Conservation (phyloP, 2,113 vertebrate species). For the Tinamus guttatus region DNA sequence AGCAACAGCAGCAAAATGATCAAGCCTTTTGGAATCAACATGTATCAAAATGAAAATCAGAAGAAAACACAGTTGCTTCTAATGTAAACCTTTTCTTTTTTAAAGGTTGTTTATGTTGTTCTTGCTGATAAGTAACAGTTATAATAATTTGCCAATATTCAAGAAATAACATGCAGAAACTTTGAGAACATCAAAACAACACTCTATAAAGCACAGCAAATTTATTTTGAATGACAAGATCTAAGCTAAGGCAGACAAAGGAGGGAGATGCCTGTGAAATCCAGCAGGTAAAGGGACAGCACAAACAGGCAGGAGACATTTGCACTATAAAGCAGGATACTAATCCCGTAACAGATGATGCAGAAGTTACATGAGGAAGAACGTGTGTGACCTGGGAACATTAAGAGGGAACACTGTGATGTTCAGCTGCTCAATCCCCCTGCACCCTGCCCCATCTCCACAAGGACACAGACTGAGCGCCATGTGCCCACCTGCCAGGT, state of each 20-base stretch:
- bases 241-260: background rate
- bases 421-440: background rate
- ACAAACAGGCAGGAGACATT: background rate
- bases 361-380: background rate
- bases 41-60: conserved; percentile 61
- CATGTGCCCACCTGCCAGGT: background rate
- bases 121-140: background rate
- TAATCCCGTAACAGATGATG: background rate
- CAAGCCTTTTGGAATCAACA: conserved; percentile 51
- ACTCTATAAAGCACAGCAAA: background rate
- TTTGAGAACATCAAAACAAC: conserved; percentile 4
- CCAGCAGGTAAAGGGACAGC: background rate
- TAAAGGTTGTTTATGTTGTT: background rate
- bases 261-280: background rate
- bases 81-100: conserved; percentile 46
- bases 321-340: background rate
- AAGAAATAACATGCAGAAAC: background rate
- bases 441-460: background rate
- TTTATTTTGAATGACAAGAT: background rate
- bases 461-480: background rate
- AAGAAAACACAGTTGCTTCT: conserved; percentile 53
- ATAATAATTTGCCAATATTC: background rate
- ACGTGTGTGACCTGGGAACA: background rate
- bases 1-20: conserved; percentile 62
- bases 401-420: background rate